phyloP scores from a whole-genome alignment of 2,888 invertebrate genomes.

The Gerosis bhagava region DNA sequence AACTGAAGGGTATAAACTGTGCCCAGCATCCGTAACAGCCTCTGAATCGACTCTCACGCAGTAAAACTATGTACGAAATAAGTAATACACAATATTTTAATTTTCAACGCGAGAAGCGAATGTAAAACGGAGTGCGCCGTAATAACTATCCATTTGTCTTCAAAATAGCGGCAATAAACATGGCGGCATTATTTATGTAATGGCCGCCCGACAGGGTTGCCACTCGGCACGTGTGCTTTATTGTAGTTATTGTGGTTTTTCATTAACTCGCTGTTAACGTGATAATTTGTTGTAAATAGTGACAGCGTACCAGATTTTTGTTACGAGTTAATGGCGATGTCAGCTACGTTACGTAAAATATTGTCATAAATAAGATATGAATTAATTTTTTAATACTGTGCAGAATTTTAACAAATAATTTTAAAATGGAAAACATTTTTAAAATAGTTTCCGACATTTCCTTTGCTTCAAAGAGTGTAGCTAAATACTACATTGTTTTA shows the following conservation, averaged over 20 bases:
- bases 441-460: too few relatives aligned
- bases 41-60: conserved; percentile 72
- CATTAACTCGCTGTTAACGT: conserved; percentile 61
- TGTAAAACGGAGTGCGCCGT: conserved; percentile 78
- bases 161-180: conserved; percentile 81
- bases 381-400: too few relatives aligned
- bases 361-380: neutral
- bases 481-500: too few relatives aligned
- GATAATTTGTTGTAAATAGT: conserved; percentile 42
- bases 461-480: too few relatives aligned
- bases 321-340: conserved; percentile 3
- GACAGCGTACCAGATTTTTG: conserved; percentile 19
- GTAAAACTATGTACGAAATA: conserved; percentile 68
- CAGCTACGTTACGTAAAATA: conserved; percentile 1
- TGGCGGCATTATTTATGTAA: conserved; percentile 80
- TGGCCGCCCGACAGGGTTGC: conserved; percentile 74
- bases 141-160: conserved; percentile 82
- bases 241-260: conserved; percentile 73
- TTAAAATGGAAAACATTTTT: too few relatives aligned
- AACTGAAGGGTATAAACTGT: conserved; percentile 47
- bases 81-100: conserved; percentile 80
- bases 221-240: conserved; percentile 73
- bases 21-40: conserved; percentile 46
- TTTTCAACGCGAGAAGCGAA: conserved; percentile 72
- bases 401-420: too few relatives aligned